These are phyloP conservation scores for Lapara coniferarum DNA, from an alignment of 2,888 invertebrate species.

Conservation along the genomic window DNA sequence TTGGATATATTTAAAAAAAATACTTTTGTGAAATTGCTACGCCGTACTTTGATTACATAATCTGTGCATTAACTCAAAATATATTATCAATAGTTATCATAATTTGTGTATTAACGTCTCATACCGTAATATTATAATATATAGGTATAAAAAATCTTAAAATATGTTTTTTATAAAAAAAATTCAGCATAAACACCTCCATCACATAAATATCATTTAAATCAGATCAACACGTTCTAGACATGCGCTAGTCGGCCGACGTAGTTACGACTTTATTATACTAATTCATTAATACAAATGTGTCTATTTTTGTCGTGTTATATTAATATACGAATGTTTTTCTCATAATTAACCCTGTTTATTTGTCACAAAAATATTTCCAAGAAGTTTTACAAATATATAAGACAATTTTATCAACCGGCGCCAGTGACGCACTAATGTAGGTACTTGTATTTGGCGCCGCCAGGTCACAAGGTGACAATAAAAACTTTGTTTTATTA, in stretches of 20 bases:
- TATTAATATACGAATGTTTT: conserved; percentile 52
- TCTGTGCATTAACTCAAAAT: not conserved
- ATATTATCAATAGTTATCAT: not conserved
- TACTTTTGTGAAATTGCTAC: no score
- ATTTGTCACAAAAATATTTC: conserved; percentile 26
- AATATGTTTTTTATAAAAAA: not conserved
- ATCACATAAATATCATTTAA: not conserved
- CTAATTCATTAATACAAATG: conserved; percentile 52
- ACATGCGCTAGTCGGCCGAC: conserved; percentile 29
- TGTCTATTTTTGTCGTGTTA: conserved; percentile 48
- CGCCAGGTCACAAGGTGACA: conserved; percentile 17
- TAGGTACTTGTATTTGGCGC: conserved; percentile 25
- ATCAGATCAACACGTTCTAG: conserved; percentile 18
- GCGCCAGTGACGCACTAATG: conserved; percentile 25
- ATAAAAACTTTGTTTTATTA: conserved; percentile 8
- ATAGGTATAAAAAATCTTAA: not conserved
- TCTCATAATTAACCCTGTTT: conserved; percentile 39
- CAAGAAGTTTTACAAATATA: conserved; percentile 13
- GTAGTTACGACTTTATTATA: conserved; percentile 26
- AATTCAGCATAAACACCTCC: not conserved
- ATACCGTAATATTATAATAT: no score
- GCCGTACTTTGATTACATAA: no score
- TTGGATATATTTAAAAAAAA: no score
- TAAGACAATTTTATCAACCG: conserved; percentile 21
- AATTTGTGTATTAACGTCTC: not conserved